These are phyloP conservation scores for Spicauda simplicius DNA, from an alignment of 2,888 invertebrate genomes.

Conservation along the genomic window DNA sequence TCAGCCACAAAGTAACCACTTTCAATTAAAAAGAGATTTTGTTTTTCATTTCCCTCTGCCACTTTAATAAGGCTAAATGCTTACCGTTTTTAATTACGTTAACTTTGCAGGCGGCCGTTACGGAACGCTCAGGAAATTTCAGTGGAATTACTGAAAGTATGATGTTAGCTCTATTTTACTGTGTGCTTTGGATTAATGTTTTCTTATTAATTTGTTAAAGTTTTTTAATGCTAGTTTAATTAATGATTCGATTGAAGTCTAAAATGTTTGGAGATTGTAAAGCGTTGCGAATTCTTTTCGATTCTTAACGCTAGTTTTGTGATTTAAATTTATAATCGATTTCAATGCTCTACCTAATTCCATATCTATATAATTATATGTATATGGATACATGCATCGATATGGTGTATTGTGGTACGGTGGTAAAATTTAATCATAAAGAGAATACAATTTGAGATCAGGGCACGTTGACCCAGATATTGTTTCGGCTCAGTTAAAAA, in stretches of 20 bases:
- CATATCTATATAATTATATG: too few species aligned
- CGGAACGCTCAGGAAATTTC: constrained; percentile 20
- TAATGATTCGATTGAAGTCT: neutral
- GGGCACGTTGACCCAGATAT: too few species aligned
- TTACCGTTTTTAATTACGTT: constrained; percentile 36
- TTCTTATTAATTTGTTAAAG: neutral
- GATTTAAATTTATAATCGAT: too few species aligned
- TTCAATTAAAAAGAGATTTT: constrained; percentile 33
- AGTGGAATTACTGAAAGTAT: constrained; percentile 23
- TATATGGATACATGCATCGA: too few species aligned
- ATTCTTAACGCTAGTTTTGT: too few species aligned
- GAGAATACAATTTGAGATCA: too few species aligned
- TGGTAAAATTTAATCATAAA: too few species aligned
- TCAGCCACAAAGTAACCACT: constrained; percentile 30
- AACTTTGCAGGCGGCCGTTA: constrained; percentile 30
- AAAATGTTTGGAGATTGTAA: too few species aligned
- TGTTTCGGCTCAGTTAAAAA: too few species aligned
- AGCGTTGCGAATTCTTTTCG: too few species aligned
- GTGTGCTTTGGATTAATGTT: constrained; percentile 6
- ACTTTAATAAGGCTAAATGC: constrained; percentile 37
- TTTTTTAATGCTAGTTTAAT: neutral
- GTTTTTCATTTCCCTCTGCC: constrained; percentile 26
- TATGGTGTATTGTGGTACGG: too few species aligned
- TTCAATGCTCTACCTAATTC: too few species aligned
- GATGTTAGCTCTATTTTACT: constrained; percentile 16